Evolutionary conservation across 2,888 invertebrate species (phyloP), one percentile per base, ranked within the genome.

Genomic region (Drosophila peninsularis): DNA sequence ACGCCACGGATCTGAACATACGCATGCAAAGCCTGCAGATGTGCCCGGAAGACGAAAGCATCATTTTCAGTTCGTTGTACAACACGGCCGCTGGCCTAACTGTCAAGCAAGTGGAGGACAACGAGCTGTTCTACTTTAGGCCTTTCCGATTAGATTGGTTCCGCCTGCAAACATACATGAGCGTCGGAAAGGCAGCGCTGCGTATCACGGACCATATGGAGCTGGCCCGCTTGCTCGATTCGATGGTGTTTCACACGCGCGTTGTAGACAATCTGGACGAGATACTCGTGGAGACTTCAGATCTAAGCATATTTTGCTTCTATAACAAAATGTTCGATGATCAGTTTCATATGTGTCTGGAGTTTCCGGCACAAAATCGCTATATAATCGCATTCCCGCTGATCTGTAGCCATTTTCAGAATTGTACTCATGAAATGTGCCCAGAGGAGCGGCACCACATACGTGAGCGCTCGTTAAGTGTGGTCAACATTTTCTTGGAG

Each of bases 211-310:
- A 98, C 82, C 96, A 98, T 87, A 94, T 96, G 79, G 97, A 97
- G 80, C 93, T 99, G 67, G 97, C 98, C 6, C 96, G 96, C 52
- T 95, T 98, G 75, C 95, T 99, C 92, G 99, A 99, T 92, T 98
- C 97, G 44, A 96, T 99, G 91, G 95, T 97, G 37, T 99, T 99
- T 91, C 99, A 99, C 91, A 97, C 99, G 0, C 97, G 98, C 93
- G 98, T 99, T 96, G 98, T 99, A 1, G 99, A 99, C 91, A 97
- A 97, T 92, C 94, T 99, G 54, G 99, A 99, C 93, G 98, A 99
- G 92, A 97, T 99, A 91, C 94, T 99, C 82, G 96, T 97, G 1
- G 99, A 99, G 92, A 98, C 98, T 3, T 98, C 99, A 0, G 99
- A 99, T 93, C 94, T 99, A 19, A 99, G 99, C 0, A 95, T 99